phyloP scores from a whole-genome alignment of 2,113 vertebrate genomes.

The Hylia prasina region DNA sequence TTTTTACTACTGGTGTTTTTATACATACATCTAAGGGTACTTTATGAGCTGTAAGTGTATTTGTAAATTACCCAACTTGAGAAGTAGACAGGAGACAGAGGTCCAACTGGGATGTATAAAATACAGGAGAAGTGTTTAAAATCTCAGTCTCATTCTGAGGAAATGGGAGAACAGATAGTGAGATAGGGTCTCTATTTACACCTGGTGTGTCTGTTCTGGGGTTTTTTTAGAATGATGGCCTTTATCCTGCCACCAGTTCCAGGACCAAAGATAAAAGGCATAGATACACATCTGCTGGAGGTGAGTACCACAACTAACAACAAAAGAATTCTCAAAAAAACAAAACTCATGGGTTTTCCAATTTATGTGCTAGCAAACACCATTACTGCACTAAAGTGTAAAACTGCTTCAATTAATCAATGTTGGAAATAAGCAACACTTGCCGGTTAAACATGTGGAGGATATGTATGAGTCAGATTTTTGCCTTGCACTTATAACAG shows the following conservation, averaged over 20 bases:
- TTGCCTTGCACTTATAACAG: neutral
- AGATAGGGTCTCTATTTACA: neutral
- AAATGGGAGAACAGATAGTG: neutral
- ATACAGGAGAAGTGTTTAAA: neutral
- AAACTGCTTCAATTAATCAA: neutral
- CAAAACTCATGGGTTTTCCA: neutral
- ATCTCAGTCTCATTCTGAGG: neutral
- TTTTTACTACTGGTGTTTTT: neutral
- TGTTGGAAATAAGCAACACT: neutral
- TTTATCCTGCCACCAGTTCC: slow-evolving; percentile 90
- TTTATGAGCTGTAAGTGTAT: neutral
- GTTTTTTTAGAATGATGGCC: slow-evolving; percentile 79
- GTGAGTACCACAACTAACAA: slow-evolving; percentile 61
- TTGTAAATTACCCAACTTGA: neutral
- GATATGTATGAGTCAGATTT: neutral
- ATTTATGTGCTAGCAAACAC: neutral
- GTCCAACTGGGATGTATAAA: neutral
- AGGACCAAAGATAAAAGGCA: slow-evolving; percentile 94
- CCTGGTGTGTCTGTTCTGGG: neutral
- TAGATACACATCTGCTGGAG: slow-evolving; percentile 88
- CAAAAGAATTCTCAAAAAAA: neutral
- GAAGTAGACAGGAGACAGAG: neutral
- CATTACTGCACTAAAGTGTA: neutral
- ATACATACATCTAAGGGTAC: neutral
- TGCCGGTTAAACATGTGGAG: neutral